Percentiles rank a stretch among this genome's conserved stretches.
phyloP scores from a whole-genome alignment of 1,140 invertebrate species.

The Drosophila fuyamai region DNA sequence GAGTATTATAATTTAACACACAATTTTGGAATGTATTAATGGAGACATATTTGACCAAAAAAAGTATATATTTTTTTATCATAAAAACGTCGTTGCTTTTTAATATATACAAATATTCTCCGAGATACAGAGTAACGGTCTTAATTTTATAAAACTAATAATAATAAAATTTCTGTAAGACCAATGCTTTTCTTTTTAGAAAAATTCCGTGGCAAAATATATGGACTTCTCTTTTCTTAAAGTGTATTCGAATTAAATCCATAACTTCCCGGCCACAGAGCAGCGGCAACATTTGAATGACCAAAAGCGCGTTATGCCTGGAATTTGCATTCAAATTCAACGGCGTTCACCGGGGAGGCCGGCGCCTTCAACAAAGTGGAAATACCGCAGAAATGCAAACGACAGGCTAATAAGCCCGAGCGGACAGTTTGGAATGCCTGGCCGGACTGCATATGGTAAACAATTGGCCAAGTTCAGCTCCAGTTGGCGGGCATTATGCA shows the following conservation, averaged over 20 bases:
- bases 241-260: not conserved
- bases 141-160: not conserved
- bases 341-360: conserved; percentile 10
- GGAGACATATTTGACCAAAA: no score
- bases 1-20: no score
- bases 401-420: conserved; percentile 79
- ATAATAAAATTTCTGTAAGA: not conserved
- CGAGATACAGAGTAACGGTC: no score
- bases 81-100: no score
- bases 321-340: conserved; percentile 79
- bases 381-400: conserved; percentile 79
- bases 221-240: not conserved
- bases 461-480: conserved; percentile 54
- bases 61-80: no score
- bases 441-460: conserved; percentile 77
- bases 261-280: not conserved
- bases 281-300: conserved; percentile 71
- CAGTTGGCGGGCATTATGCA: conserved; percentile 65
- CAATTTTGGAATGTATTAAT: no score
- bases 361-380: conserved; percentile 49
- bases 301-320: conserved; percentile 64
- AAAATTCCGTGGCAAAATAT: no score
- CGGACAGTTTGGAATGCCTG: conserved; percentile 74
- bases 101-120: no score
- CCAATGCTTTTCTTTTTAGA: no score